Base-by-base conservation (phyloP, 92 coral and sea anemone genomes). In the Nematostella vectensis region DNA sequence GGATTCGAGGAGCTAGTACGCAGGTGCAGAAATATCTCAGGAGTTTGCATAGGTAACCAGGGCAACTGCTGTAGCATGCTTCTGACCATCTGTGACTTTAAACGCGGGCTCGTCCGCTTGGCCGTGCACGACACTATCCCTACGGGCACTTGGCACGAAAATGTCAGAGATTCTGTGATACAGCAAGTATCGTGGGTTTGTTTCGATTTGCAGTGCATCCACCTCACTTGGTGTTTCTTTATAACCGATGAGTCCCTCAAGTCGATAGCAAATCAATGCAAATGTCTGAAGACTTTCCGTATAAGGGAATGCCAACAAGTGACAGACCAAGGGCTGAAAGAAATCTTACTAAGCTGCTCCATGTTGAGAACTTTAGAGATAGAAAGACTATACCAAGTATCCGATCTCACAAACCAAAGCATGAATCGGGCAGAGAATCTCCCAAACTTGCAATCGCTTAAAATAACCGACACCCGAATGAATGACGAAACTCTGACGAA, bases 261-360 rank as follows among this genome's bases (percentile, higher is more conserved):
- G 0, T 61, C 81, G 0, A 15, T 89, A 22, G 77, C 94, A 11
- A 64, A 58, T 0, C 62, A 74, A 20, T 89, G 96, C 29, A 40
- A 55, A 2, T 23, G 58, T 12, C 78, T 89, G 10, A 29, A 75
- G 16, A 69, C 73, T 16, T 70, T 89, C 48, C 62, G 59, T 6
- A 51, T 89, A 24, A 72, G 91, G 4, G 96, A 89, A 67, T 89
- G 96, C 39, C 94, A 79, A 51, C 71, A 76, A 50, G 67, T 89
- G 21, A 57, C 94, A 9, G 94, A 89, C 59, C 76, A 78, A 8
- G 96, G 96, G 11, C 50, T 89, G 24, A 74, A 76, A 18, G 72
- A 54, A 6, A 75, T 85, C 16, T 40, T 87, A 12, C 64, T 66
- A 73, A 68, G 75, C 22, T 84, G 96, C 54, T 50, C 37, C 3